Base-by-base conservation (phyloP, 2,888 invertebrate genomes). In the Chrysomela aeneicollis region DNA sequence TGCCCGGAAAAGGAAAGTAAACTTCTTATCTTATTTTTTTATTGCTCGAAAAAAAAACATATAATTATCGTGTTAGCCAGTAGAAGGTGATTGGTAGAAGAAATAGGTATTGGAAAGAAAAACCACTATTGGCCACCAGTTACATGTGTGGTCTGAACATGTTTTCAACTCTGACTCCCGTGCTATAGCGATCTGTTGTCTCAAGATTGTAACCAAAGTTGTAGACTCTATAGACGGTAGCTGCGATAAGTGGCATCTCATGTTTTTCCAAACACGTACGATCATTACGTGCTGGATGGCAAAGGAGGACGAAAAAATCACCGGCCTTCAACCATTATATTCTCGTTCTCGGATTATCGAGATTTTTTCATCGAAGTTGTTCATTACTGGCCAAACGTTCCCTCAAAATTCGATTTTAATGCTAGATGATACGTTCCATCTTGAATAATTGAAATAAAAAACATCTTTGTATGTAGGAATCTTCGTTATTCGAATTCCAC, bases 171-270 rank as follows among this genome's bases (percentile, higher is more conserved):
- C 50, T 19, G 10, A 19, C 67, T 19, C 62, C 67, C 30, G 58
- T 52, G 50, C 63, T 68, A 68, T 12, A 26, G n/a, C n/a, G 1
- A 32, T 12, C 8, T 26, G 62, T 60, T 52, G 52, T 57, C 57
- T 68, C 30, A 35, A 68, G 63, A 62, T 58, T 62, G 67, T 64
- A 60, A 49, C 60, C 68, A 57, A 52, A 35, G 63, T 63, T 67
- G 67, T 67, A 71, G 60, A 50, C 61, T 58, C 63, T 66, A 71
- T 70, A 71, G 76, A 71, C 78, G 72, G 78, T 78, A 79, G 79
- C 78, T 64, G 72, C 76, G 78, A 78, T 79, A 79, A 79, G 79
- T 79, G 79, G 78, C 77, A 79, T 78, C 77, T 77, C 78, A 74
- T 79, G 79, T 79, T 79, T 77, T 75, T 68, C 74, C 71, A 73